Conservation (phyloP, 2,888 invertebrate species). For the Strigamia maritima region DNA sequence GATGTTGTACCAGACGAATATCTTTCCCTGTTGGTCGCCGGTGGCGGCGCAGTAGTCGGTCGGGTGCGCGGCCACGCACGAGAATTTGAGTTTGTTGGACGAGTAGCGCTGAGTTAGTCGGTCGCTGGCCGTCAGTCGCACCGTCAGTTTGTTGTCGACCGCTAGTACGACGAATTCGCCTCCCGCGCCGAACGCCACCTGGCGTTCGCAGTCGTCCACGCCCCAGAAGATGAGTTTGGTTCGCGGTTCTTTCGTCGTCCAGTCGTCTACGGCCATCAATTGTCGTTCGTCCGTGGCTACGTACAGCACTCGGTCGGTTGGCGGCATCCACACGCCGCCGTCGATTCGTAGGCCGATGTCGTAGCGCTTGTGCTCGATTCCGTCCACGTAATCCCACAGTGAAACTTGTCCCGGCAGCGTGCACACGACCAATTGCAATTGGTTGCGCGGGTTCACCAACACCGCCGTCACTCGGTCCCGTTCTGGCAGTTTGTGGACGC, state of each 20-base stretch:
- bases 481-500: not conserved
- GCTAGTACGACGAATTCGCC: not conserved
- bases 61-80: not conserved
- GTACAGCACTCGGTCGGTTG: not conserved
- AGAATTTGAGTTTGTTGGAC: not conserved
- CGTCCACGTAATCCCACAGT: not conserved
- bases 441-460: not conserved
- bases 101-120: not conserved
- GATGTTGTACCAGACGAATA: not conserved
- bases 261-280: not conserved
- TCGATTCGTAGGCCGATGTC: not conserved
- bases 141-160: not conserved
- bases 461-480: not conserved
- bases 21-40: not conserved
- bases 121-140: not conserved
- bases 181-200: not conserved
- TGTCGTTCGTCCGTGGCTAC: not conserved
- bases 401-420: not conserved
- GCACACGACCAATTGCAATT: not conserved
- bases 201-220: not conserved
- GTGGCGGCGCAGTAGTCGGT: not conserved
- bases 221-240: not conserved
- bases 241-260: not conserved
- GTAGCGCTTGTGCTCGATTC: not conserved
- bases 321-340: not conserved